Percentiles rank a stretch among this genome's conserved stretches.
Conservation (phyloP, 2,888 invertebrate species). For the Diadegma fenestrale region DNA sequence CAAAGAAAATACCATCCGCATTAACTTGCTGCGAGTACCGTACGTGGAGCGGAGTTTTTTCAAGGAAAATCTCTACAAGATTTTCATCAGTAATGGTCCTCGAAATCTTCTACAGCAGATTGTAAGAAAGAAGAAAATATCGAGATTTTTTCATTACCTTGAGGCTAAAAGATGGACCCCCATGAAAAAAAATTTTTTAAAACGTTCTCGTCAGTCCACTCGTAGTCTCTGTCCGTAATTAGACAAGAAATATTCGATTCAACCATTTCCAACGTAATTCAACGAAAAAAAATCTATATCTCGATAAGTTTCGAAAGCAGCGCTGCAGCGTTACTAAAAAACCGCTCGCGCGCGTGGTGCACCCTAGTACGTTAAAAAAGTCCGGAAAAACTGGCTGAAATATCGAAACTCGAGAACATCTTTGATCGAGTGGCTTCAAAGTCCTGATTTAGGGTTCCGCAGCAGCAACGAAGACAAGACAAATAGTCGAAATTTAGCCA, state of each 20-base stretch:
- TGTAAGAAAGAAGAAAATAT: not conserved
- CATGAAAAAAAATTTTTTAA: too few relatives aligned
- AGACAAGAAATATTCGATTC: too few relatives aligned
- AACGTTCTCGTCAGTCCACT: too few relatives aligned
- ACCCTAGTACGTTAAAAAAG: too few relatives aligned
- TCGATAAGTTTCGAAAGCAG: too few relatives aligned
- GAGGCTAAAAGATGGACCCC: too few relatives aligned
- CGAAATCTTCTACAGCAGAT: not conserved
- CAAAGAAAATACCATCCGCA: not conserved
- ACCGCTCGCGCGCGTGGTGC: too few relatives aligned
- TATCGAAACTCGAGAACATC: not conserved
- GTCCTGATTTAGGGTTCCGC: not conserved
- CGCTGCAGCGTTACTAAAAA: too few relatives aligned
- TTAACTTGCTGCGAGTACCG: not conserved
- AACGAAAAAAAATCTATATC: too few relatives aligned
- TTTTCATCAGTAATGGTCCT: not conserved
- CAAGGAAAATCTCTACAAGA: not conserved
- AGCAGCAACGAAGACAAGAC: not conserved
- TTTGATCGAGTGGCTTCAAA: not conserved
- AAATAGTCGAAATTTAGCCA: not conserved
- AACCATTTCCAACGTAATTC: too few relatives aligned
- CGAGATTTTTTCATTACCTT: too few relatives aligned
- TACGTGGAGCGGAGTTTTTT: not conserved
- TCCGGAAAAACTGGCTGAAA: not conserved
- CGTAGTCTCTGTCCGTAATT: too few relatives aligned